These are phyloP conservation scores for Dicrostonyx torquatus DNA, from an alignment of 2,797 vertebrate species.

Conservation along the genomic window DNA sequence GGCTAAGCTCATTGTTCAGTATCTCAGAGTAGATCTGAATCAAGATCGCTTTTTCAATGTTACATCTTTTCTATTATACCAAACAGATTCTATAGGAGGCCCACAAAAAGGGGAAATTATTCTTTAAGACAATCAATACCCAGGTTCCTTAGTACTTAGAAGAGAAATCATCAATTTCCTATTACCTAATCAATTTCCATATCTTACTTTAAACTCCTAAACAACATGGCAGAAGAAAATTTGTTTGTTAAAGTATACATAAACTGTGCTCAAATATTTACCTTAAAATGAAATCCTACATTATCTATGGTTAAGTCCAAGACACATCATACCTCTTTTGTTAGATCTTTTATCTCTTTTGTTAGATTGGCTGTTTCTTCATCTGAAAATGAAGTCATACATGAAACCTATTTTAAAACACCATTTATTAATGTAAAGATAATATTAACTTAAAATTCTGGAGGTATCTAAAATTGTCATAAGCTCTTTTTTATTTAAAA, in stretches of 20 bases:
- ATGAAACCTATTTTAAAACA: background rate
- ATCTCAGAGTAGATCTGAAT: background rate
- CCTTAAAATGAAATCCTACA: background rate
- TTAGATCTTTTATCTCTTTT: background rate
- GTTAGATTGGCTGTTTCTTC: background rate
- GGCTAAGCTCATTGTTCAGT: background rate
- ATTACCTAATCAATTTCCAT: background rate
- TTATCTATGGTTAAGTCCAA: background rate
- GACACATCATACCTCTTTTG: background rate
- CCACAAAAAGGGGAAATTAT: background rate
- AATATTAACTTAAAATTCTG: background rate
- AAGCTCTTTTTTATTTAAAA: background rate
- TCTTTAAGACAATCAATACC: background rate
- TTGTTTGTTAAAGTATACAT: background rate
- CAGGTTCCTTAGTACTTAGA: background rate
- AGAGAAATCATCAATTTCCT: background rate
- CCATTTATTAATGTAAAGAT: background rate
- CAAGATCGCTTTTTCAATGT: background rate
- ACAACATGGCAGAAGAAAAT: background rate
- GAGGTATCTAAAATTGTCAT: background rate
- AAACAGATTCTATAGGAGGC: background rate
- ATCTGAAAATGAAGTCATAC: background rate
- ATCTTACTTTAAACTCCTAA: background rate
- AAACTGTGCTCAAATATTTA: background rate
- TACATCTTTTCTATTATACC: background rate